Evolutionary conservation across 2,797 vertebrate genomes (phyloP), one percentile per base, ranked within the genome.

Genomic region (Helarctos malayanus): DNA sequence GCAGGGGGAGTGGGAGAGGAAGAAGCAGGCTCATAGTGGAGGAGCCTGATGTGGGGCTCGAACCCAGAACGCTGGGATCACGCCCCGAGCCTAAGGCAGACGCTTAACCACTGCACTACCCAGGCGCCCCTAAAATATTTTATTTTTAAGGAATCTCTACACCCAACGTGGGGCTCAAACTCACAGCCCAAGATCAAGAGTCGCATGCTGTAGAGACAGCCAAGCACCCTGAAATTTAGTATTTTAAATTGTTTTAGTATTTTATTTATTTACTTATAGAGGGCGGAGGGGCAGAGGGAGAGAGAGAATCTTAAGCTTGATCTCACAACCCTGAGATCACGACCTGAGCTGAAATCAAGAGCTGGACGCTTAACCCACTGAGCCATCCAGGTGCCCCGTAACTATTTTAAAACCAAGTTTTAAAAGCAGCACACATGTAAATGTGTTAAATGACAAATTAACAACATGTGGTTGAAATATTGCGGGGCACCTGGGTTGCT

Each of bases 361-460:
- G 23, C 7, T 5, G 19, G 25, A 16, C 2, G 3, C 38, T 73
- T 73, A 73, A 73, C 23, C 14, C 25, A 73, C 69, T 45, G 38
- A 73, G 25, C 38, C 41, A 45, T 38, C 25, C 25, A 15, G 41
- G 38, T 3, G 25, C 68, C 68, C 35, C 69, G 15, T 35, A 65
- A 65, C 32, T 79, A 23, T 86, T 73, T 80, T 41, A 45, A 88
- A 95, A 69, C 49, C 5, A 80, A 86, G 16, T 83, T 45, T 81
- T 45, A 85, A 63, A 93, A 80, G 29, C 27, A 81, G 29, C 10
- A 57, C 49, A 81, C 41, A 59, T 86, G 41, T 61, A 45, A 57
- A 45, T 45, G 23, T 81, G 18, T 83, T 91, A 81, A 87, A 81
- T 87, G 27, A n/a, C 61, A 85, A 41, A 57, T 89, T 54, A 89